Percentiles rank a stretch among this genome's conserved stretches.
Evolutionary conservation across 1,140 invertebrate genomes (phyloP).

Genomic region (Bombus waltoni): DNA sequence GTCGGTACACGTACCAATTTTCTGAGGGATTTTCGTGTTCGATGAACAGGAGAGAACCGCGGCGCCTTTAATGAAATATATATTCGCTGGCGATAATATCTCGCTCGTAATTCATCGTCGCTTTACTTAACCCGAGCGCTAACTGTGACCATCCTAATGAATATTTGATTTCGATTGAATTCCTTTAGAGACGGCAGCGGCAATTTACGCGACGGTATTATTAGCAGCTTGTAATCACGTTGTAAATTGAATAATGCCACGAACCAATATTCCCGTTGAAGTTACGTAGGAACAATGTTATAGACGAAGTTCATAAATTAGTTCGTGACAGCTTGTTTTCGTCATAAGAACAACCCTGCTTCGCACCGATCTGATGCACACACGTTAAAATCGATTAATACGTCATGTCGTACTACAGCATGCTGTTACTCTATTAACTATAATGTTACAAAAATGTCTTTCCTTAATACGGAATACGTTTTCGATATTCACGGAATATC

Average conservation of each 20-base stretch:
- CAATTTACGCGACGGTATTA: constrained; percentile 35
- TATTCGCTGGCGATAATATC: constrained; percentile 7
- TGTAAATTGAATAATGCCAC: constrained; percentile 39
- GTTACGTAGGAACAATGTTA: constrained; percentile 18
- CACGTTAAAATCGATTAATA: neutral
- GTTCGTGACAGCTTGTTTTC: neutral
- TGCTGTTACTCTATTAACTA: neutral
- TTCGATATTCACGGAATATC: neutral
- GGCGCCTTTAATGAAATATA: neutral
- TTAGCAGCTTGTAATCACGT: constrained; percentile 32
- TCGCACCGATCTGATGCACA: neutral
- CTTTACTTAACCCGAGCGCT: constrained; percentile 16
- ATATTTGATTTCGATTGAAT: constrained; percentile 45
- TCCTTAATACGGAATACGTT: neutral
- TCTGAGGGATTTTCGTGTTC: neutral
- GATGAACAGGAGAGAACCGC: neutral
- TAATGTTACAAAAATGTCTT: neutral
- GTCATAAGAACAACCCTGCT: neutral
- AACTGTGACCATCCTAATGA: constrained; percentile 15
- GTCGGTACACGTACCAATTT: neutral
- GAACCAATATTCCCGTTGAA: constrained; percentile 20
- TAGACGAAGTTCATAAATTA: constrained; percentile 18
- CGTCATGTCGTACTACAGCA: too few relatives aligned
- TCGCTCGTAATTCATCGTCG: constrained; percentile 12
- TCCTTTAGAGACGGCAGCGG: constrained; percentile 8